Evolutionary conservation across 1,140 invertebrate genomes (phyloP).

Genomic region (Pseudachorutes palmiensis): DNA sequence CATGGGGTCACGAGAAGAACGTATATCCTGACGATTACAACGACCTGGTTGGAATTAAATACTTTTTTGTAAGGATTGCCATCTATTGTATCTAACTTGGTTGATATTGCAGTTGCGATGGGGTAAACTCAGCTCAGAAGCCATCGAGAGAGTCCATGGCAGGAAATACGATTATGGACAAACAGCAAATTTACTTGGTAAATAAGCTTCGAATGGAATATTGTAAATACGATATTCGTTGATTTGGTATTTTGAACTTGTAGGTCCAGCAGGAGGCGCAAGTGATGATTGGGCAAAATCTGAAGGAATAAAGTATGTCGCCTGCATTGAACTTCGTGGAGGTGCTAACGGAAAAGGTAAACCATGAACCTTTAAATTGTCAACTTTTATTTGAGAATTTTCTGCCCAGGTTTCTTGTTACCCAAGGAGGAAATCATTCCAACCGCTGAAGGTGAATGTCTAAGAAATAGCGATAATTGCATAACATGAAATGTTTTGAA

Average conservation of each 20-base stretch:
- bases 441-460: conserved; percentile 3
- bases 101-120: not conserved
- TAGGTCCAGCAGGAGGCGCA: conserved; percentile 18
- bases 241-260: too few relatives aligned
- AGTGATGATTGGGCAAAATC: conserved; percentile 19
- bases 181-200: conserved; percentile 16
- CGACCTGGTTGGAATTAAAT: too few relatives aligned
- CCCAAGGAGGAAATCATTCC: conserved; percentile 4
- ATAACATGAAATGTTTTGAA: not conserved
- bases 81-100: not conserved
- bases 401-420: not conserved
- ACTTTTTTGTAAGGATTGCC: conserved; percentile 33
- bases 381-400: not conserved
- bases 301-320: conserved; percentile 16
- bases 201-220: too few relatives aligned
- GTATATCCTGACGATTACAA: conserved; percentile 38
- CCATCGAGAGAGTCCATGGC: conserved; percentile 5
- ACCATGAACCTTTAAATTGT: not conserved
- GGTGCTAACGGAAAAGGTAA: not conserved
- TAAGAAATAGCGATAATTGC: not conserved
- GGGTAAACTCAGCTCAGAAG: not conserved
- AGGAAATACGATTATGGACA: conserved; percentile 5
- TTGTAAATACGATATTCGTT: too few relatives aligned
- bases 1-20: conserved; percentile 39
- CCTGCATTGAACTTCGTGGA: not conserved